Evolutionary conservation across 2,797 vertebrate genomes (phyloP).

Genomic region (Cynodonichthys magdalenae): DNA sequence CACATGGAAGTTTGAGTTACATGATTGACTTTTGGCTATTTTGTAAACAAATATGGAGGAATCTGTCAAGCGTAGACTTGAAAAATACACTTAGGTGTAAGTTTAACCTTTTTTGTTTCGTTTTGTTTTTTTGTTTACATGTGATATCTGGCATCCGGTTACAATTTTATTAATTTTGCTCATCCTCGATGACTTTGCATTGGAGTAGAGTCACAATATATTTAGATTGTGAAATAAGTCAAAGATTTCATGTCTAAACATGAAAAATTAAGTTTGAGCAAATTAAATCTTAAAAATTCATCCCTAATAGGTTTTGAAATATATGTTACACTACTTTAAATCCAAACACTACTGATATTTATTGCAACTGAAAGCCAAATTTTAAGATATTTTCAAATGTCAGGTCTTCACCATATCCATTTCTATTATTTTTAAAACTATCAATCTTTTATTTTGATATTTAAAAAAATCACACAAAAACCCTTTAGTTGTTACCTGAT

Average conservation of each 20-base stretch:
- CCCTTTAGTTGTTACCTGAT: conserved; percentile 38
- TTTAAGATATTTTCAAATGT: conserved; percentile 34
- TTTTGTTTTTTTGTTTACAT: too few species aligned
- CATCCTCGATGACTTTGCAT: too few species aligned
- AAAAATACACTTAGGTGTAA: too few species aligned
- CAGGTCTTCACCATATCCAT: conserved; percentile 10
- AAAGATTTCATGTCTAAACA: neutral
- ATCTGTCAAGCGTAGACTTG: too few species aligned
- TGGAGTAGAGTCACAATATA: too few species aligned
- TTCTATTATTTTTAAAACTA: neutral
- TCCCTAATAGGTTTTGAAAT: neutral
- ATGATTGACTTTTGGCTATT: too few species aligned
- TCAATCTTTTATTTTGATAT: neutral
- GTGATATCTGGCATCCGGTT: too few species aligned
- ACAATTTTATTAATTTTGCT: too few species aligned
- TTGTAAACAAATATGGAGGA: too few species aligned
- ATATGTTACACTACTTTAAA: conserved; percentile 6
- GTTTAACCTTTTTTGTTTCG: too few species aligned
- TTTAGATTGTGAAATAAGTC: too few species aligned
- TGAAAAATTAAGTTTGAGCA: neutral
- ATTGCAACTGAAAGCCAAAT: conserved; percentile 39
- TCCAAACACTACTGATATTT: conserved; percentile 27
- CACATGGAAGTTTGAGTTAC: too few species aligned
- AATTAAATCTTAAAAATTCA: neutral
- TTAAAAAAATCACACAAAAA: conserved; percentile 33